Percentiles rank a stretch among this genome's conserved stretches.
Conservation (phyloP, 2,797 vertebrate species). For the Simalia tracyae region DNA sequence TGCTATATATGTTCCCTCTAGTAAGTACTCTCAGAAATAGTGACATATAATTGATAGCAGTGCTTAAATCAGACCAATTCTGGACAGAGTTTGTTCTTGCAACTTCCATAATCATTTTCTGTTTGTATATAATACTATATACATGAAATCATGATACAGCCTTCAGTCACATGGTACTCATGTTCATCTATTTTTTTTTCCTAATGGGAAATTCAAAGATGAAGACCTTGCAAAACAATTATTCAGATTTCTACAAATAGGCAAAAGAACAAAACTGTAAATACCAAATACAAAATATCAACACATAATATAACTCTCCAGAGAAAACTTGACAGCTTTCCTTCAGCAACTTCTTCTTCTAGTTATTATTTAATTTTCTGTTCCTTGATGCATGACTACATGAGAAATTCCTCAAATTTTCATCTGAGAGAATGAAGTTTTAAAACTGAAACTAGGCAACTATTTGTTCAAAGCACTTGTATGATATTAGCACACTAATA, state of each 20-base stretch:
- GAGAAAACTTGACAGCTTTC: constrained; percentile 9
- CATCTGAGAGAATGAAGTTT: not conserved
- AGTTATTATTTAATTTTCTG: constrained; percentile 6
- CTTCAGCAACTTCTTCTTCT: constrained; percentile 23
- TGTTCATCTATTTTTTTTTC: constrained; percentile 4
- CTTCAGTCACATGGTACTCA: constrained; percentile 19
- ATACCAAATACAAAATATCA: not conserved
- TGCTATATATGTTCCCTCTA: not conserved
- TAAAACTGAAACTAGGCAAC: not conserved
- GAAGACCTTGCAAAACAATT: constrained; percentile 6
- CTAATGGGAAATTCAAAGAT: not conserved
- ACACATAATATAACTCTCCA: not conserved
- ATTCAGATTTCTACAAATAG: constrained; percentile 25
- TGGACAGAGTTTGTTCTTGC: not conserved
- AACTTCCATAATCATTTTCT: not conserved
- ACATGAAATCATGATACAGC: not conserved
- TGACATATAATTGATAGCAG: not conserved
- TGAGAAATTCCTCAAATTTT: constrained; percentile 40
- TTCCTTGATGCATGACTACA: constrained; percentile 5
- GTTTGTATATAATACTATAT: not conserved
- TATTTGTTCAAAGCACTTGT: not conserved
- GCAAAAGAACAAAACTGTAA: constrained; percentile 25
- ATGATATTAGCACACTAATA: not conserved
- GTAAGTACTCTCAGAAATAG: not conserved
- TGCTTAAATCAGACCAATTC: not conserved